Evolutionary conservation across 2,113 vertebrate species (phyloP).

Genomic region (Malurus elegans): DNA sequence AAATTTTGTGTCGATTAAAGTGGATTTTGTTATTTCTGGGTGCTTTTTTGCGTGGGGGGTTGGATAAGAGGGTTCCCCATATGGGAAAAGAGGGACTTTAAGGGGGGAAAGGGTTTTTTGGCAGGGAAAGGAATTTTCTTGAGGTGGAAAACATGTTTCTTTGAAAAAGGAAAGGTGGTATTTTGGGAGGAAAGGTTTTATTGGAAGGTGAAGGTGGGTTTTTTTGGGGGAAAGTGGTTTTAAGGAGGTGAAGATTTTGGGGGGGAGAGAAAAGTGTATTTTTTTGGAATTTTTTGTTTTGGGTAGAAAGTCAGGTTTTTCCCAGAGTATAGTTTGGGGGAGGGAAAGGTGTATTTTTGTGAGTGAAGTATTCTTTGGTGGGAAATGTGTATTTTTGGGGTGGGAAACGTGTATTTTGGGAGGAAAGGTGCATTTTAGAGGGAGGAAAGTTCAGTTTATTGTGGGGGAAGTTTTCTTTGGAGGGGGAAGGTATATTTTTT

Average conservation of each 20-base stretch:
- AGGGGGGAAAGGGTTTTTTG: rapidly evolving
- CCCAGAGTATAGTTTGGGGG: neutral
- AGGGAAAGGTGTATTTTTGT: neutral
- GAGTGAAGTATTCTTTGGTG: too few relatives aligned
- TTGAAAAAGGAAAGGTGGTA: neutral
- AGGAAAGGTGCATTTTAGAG: neutral
- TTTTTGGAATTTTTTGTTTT: neutral
- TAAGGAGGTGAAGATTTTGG: neutral
- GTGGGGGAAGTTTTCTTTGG: neutral
- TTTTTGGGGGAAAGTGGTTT: neutral
- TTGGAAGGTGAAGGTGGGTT: rapidly evolving
- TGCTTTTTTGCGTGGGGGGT: rapidly evolving
- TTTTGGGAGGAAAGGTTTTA: neutral
- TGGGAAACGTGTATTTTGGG: neutral
- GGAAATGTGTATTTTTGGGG: neutral
- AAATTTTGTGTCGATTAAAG: neutral
- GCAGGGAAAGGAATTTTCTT: neutral
- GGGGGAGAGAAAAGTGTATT: rapidly evolving
- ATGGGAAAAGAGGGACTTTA: neutral
- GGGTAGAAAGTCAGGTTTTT: neutral
- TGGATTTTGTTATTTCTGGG: neutral
- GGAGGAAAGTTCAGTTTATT: neutral
- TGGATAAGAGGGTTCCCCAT: neutral
- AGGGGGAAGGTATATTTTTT: neutral
- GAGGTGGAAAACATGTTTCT: neutral